Base-by-base conservation (phyloP, 1,140 invertebrate species). In the Drosophila setifemur region DNA sequence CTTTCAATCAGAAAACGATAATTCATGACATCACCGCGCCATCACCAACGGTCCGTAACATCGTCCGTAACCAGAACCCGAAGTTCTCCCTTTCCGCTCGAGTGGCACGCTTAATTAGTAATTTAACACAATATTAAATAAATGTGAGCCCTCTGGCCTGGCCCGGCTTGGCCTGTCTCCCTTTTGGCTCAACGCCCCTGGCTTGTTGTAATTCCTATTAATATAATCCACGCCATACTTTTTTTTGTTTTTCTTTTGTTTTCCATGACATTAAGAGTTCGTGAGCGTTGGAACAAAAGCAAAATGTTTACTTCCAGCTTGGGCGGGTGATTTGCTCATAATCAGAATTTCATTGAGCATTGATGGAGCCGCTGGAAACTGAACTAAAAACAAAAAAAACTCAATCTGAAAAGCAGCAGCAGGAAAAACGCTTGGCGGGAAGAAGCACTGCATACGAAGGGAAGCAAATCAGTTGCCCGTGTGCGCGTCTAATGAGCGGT, bases 1-100 rank as follows among this genome's bases (percentile, higher is more conserved):
- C 75, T 86, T 86, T 86, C 82, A 87, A 86, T 86, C 81, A 86
- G 72, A 86, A 86, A 75, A 76, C 81, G 79, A 88, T 88, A 88
- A 88, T 73, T 88, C 71, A 88, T 88, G 83, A 88, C 85, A 88
- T 88, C 83, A 88, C 69, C 69, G 53, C 40, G 43, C 5, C 21
- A 23, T 5, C 33, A 37, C 16, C 33, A 37, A 2, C 33, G n/a
- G 33, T 16, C 33, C 33, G 33, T 37, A 25, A 40, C 40, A 55
- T 19, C 47, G 55, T 21, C 67, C 77, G 71, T 53, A 72, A 64
- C 61, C 21, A 9, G 29, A 25, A 33, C 18, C 40, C 60, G 11
- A 28, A 42, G 11, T 45, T 31, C 40, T 61, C 29, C 33, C 53
- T 58, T 71, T 43, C 57, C 70, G 78, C 69, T 78, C 70, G 69